phyloP scores from a whole-genome alignment of 2,888 invertebrate genomes.

The Penaeus monodon region DNA sequence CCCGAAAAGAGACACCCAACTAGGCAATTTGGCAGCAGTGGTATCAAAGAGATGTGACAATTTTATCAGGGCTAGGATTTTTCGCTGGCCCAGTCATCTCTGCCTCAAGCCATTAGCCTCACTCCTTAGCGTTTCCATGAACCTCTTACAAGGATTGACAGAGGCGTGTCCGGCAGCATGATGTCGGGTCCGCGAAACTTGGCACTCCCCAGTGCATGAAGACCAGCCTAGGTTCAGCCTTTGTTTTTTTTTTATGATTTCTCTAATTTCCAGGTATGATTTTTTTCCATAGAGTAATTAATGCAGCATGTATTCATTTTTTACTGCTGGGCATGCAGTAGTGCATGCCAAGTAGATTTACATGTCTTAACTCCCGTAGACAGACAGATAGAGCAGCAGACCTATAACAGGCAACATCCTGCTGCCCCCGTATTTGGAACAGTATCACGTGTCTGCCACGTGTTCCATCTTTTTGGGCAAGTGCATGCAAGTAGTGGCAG shows the following conservation, averaged over 20 bases:
- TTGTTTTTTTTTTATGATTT: constrained; percentile 51
- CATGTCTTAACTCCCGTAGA: constrained; percentile 58
- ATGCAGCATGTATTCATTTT: constrained; percentile 47
- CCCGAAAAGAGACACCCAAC: constrained; percentile 37
- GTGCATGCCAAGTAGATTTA: constrained; percentile 53
- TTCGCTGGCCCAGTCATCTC: constrained; percentile 49
- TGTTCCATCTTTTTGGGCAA: constrained; percentile 53
- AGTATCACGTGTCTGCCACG: constrained; percentile 51
- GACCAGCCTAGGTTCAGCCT: constrained; percentile 60
- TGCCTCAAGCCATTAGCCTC: constrained; percentile 60
- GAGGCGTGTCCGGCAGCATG: constrained; percentile 58
- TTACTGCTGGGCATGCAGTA: constrained; percentile 58
- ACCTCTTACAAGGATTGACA: constrained; percentile 37
- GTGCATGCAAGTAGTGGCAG: constrained; percentile 62
- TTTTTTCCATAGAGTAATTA: constrained; percentile 42
- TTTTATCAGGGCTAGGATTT: constrained; percentile 40
- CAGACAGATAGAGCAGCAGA: constrained; percentile 51
- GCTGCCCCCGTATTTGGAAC: constrained; percentile 52
- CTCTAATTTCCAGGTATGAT: constrained; percentile 26
- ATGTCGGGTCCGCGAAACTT: constrained; percentile 56
- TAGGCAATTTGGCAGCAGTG: constrained; percentile 49
- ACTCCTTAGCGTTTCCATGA: constrained; percentile 43
- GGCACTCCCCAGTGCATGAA: constrained; percentile 65
- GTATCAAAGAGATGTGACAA: constrained; percentile 36
- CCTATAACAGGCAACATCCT: constrained; percentile 50